Percentiles rank a stretch among this genome's conserved stretches.
Evolutionary conservation across 2,113 vertebrate genomes (phyloP).

Genomic region (Sorex araneus): DNA sequence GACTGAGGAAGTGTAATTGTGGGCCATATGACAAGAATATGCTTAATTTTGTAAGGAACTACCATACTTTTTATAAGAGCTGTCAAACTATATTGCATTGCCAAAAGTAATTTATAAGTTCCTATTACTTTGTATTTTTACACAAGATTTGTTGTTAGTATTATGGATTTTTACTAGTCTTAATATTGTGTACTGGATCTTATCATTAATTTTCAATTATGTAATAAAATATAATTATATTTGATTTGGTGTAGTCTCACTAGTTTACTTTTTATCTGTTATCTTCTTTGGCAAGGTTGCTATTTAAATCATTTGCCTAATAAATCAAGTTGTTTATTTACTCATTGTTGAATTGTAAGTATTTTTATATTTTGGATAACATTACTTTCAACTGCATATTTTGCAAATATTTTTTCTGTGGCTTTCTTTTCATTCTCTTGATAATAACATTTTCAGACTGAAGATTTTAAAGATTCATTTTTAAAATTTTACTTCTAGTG

Average conservation of each 20-base stretch:
- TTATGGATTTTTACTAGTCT: not conserved
- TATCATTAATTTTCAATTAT: slow-evolving; percentile 12
- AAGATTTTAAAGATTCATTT: too few species aligned
- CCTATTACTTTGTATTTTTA: not conserved
- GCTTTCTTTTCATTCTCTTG: not conserved
- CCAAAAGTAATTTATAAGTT: not conserved
- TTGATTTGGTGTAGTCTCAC: not conserved
- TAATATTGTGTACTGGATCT: not conserved
- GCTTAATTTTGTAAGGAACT: not conserved
- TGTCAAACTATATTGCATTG: not conserved
- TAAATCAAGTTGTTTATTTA: slow-evolving; percentile 6
- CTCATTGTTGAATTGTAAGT: not conserved
- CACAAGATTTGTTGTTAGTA: not conserved
- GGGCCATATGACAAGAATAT: not conserved
- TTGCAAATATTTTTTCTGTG: slow-evolving; percentile 35
- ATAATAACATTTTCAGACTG: not conserved
- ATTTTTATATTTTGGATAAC: not conserved
- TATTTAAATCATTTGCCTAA: not conserved
- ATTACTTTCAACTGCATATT: not conserved
- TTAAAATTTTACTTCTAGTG: not conserved
- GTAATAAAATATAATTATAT: not conserved
- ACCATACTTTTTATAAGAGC: not conserved
- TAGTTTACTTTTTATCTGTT: not conserved
- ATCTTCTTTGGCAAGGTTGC: not conserved
- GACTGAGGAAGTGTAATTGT: too few species aligned